phyloP scores from a whole-genome alignment of 1,140 invertebrate species.

The Drosophila eugracilis region DNA sequence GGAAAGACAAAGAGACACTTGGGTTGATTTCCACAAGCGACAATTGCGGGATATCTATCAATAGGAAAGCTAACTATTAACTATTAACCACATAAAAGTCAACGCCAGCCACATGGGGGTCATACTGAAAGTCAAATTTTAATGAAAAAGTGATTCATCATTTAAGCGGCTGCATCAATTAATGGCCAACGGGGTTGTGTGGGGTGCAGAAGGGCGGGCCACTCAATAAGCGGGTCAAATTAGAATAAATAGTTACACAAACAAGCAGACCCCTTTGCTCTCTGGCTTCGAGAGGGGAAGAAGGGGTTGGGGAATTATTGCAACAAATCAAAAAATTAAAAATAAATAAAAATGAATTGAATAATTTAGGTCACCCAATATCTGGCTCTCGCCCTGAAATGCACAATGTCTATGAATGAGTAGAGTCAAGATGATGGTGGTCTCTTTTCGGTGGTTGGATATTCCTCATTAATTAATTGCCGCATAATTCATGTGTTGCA shows the following conservation, averaged over 20 bases:
- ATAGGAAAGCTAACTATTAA: slow-evolving; percentile 36
- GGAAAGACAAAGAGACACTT: slow-evolving; percentile 2
- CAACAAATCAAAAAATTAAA: slow-evolving; percentile 84
- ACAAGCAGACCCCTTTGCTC: slow-evolving; percentile 74
- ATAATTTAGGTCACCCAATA: slow-evolving; percentile 80
- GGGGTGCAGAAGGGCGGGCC: slow-evolving; percentile 28
- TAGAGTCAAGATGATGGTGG: slow-evolving; percentile 32
- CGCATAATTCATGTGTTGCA: slow-evolving; percentile 71
- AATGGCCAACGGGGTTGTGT: slow-evolving; percentile 60
- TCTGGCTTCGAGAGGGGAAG: neutral
- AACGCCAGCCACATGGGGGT: slow-evolving; percentile 67
- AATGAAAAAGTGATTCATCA: slow-evolving; percentile 84
- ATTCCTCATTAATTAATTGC: slow-evolving; percentile 67
- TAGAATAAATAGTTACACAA: slow-evolving; percentile 84
- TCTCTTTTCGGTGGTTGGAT: slow-evolving; percentile 6
- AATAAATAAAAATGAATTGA: slow-evolving; percentile 84
- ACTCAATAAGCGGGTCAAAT: slow-evolving; percentile 82
- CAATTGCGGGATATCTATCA: slow-evolving; percentile 22
- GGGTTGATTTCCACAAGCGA: slow-evolving; percentile 11
- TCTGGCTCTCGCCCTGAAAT: slow-evolving; percentile 20
- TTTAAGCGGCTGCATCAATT: slow-evolving; percentile 75
- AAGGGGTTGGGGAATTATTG: slow-evolving; percentile 50
- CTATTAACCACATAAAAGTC: slow-evolving; percentile 65
- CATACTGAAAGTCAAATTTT: slow-evolving; percentile 81
- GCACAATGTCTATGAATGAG: slow-evolving; percentile 40